Conservation (phyloP, 2,113 vertebrate species). For the Lamprotornis superbus region DNA sequence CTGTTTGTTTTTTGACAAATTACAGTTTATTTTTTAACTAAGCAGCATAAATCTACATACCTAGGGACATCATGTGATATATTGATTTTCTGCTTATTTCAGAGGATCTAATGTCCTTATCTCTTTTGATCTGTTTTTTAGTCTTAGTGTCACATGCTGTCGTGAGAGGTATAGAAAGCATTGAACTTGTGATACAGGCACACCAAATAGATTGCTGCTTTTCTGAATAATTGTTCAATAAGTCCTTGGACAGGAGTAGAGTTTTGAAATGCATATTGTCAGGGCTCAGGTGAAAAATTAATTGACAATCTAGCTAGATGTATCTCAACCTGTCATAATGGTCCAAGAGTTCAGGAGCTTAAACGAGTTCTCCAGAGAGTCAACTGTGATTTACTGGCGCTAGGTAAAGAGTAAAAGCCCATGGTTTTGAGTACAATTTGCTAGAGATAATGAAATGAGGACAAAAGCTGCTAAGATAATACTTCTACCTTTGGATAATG, state of each 20-base stretch:
- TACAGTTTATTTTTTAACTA: conserved; percentile 36
- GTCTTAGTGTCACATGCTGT: not conserved
- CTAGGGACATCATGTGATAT: not conserved
- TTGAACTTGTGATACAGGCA: not conserved
- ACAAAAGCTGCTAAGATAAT: not conserved
- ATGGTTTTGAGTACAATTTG: not conserved
- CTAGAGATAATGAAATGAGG: not conserved
- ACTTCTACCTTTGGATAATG: not conserved
- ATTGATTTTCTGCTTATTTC: not conserved
- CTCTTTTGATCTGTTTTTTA: not conserved
- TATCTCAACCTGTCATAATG: not conserved
- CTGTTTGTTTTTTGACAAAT: not conserved
- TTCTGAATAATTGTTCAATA: not conserved
- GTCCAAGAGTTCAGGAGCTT: not conserved
- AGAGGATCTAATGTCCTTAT: not conserved
- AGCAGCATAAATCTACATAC: not conserved
- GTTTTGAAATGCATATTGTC: not conserved
- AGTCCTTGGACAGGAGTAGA: not conserved
- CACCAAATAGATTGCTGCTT: not conserved
- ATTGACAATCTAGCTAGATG: not conserved
- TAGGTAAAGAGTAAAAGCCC: not conserved
- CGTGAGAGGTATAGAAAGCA: not conserved
- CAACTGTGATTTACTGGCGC: not conserved
- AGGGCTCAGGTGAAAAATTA: not conserved
- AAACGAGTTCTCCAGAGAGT: not conserved